phyloP scores from a whole-genome alignment of 2,797 vertebrate genomes.

The Chelonia mydas region DNA sequence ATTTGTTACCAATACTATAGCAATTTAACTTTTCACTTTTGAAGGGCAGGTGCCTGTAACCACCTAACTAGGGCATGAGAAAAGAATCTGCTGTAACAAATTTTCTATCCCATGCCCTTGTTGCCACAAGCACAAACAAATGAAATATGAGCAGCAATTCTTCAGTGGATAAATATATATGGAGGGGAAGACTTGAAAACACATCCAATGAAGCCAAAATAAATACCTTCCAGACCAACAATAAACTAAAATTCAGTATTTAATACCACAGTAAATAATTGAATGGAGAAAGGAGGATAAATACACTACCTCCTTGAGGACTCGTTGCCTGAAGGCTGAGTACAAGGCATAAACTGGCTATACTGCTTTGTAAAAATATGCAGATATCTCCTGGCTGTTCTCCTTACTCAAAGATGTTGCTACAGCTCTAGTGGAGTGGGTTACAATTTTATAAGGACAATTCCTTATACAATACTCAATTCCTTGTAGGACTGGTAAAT shows the following conservation, averaged over 20 bases:
- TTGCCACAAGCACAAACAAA: not conserved
- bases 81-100: constrained; percentile 30
- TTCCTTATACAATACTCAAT: not conserved
- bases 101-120: not conserved
- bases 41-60: not conserved
- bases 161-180: not conserved
- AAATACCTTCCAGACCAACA: not conserved
- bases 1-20: constrained; percentile 11
- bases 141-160: not conserved
- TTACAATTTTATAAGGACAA: not conserved
- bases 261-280: not conserved
- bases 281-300: not conserved
- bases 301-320: not conserved
- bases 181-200: not conserved
- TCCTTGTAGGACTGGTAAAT: not conserved
- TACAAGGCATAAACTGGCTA: not conserved
- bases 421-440: too few species aligned
- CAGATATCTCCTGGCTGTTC: not conserved
- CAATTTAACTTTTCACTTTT: not conserved
- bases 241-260: not conserved
- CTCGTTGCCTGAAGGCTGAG: not conserved
- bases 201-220: not conserved
- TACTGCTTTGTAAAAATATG: not conserved
- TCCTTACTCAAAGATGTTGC: not conserved
- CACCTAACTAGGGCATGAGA: not conserved